These are phyloP conservation scores for Notamacropus eugenii DNA, from an alignment of 2,797 vertebrate species.

Conservation along the genomic window DNA sequence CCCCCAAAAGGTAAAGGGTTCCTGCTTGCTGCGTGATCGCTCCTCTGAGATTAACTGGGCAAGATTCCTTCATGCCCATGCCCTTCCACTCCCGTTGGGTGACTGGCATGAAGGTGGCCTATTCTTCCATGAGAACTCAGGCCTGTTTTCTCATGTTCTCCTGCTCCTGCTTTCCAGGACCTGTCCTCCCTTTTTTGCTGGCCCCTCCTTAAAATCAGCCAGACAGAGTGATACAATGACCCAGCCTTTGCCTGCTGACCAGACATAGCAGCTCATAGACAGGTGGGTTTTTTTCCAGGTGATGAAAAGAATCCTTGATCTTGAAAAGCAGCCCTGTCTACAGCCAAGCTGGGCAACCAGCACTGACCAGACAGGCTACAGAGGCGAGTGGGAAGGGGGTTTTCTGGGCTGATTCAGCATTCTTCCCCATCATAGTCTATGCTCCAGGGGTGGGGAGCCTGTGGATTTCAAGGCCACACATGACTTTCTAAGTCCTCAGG, in stretches of 20 bases:
- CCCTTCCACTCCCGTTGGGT: background rate
- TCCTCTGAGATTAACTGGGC: background rate
- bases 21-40: background rate
- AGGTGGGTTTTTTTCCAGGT: background rate
- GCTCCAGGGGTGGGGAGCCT: background rate
- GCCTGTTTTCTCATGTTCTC: background rate
- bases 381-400: background rate
- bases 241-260: conserved; percentile 8
- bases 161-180: background rate
- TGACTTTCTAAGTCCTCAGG: too few species aligned
- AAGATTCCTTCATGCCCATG: background rate
- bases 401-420: background rate
- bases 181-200: background rate
- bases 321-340: conserved; percentile 64
- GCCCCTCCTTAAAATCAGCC: background rate
- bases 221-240: background rate
- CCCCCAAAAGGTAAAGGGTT: background rate
- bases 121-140: background rate
- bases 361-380: background rate
- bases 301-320: conserved; percentile 57
- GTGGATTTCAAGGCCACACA: too few species aligned
- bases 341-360: conserved; percentile 41
- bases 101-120: background rate
- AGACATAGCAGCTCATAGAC: conserved; percentile 31
- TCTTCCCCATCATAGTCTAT: background rate